phyloP scores from a whole-genome alignment of 2,888 invertebrate species.

The Cerceris rybyensis region DNA sequence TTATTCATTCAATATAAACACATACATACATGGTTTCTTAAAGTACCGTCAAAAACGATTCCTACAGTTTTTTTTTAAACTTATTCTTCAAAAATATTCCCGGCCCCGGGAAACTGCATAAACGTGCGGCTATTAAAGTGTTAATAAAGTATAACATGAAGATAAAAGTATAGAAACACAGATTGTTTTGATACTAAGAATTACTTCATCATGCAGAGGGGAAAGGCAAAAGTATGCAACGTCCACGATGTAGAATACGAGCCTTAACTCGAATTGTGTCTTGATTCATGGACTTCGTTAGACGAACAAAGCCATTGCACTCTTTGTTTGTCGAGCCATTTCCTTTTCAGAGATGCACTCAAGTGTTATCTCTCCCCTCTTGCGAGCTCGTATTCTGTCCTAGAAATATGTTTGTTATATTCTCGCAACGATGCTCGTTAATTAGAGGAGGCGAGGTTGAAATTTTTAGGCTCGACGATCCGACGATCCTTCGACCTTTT shows the following conservation, averaged over 20 bases:
- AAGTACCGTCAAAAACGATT: no score
- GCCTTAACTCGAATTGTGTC: constrained; percentile 37
- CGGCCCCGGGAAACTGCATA: no score
- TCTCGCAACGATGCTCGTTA: constrained; percentile 26
- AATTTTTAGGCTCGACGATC: not conserved
- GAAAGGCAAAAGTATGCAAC: not conserved
- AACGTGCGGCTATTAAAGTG: no score
- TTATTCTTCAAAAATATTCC: no score
- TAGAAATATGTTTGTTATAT: constrained; percentile 38
- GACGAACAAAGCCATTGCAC: constrained; percentile 50
- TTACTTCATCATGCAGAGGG: no score
- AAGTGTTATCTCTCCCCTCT: constrained; percentile 40
- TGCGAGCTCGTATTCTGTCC: constrained; percentile 31
- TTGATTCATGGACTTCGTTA: constrained; percentile 52
- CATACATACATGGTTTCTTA: no score
- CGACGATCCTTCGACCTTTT: not conserved
- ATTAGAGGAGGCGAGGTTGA: constrained; percentile 20
- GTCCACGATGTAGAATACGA: not conserved
- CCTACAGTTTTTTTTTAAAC: no score
- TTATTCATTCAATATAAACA: no score
- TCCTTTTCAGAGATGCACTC: constrained; percentile 52
- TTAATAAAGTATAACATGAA: no score
- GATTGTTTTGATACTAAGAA: no score
- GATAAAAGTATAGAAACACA: no score
- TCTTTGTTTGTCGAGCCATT: constrained; percentile 57